Evolutionary conservation across 2,113 vertebrate species (phyloP), one percentile per base, ranked within the genome.

Genomic region (Mesocricetus auratus): DNA sequence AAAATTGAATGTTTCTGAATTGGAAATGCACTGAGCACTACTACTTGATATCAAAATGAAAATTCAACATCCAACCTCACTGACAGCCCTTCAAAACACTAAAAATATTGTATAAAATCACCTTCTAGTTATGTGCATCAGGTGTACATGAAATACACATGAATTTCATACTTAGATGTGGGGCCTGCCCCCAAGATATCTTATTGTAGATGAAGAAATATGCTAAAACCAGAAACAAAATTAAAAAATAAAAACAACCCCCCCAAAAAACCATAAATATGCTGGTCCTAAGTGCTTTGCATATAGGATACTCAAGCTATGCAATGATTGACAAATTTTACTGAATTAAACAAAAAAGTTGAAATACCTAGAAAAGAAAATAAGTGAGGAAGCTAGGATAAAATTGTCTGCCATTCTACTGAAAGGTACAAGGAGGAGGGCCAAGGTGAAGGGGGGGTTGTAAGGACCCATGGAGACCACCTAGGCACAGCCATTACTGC

Each of bases 391-490:
- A 82, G 5, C 47, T 22, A 33, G 29, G 68, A 31, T 89, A 15
- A 12, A 71, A 60, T 45, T 50, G 10, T 10, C n/a, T 60, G 79
- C 31, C 45, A 53, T n/a, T 62, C 62, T 58, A 47, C 58, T 66
- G 5, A 47, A 85, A 71, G 36, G 9, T 69, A 33, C 36, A 85
- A 94, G 87, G 19, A 0, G 17, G 19, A 53, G 42, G 33, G 17
- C 10, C 6, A 4, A 50, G 17, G 33, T 21, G 33, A 64, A 33
- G 58, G 2, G 10, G 31, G 29, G n/a, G 1, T 4, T 12, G 3
- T 3, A 0, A 2, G 47, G 31, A 24, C 36, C 19, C 4, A 19
- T 13, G 2, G 7, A 62, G 16, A 17, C 0, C 39, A 5, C 36
- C 15, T 9, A 69, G 62, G 12, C 24, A 33, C 26, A 15, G 11